phyloP scores from a whole-genome alignment of 1,140 invertebrate species.

The Drosophila lowei region DNA sequence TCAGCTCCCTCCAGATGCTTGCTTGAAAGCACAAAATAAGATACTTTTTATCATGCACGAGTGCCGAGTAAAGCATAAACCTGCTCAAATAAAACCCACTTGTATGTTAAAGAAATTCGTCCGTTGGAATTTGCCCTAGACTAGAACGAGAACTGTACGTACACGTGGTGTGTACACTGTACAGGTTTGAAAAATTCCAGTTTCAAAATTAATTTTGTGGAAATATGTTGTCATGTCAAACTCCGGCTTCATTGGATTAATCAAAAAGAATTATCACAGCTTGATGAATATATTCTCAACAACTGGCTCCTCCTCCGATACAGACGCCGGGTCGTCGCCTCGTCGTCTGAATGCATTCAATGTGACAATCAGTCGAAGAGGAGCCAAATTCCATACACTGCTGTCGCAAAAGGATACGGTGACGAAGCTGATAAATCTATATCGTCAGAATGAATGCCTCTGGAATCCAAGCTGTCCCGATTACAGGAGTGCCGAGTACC shows the following conservation, averaged over 20 bases:
- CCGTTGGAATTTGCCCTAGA: not conserved
- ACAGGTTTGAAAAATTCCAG: not conserved
- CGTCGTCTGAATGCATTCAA: constrained; percentile 11
- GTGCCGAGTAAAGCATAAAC: not conserved
- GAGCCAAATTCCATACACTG: not conserved
- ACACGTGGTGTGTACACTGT: not conserved
- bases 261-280: constrained; percentile 13
- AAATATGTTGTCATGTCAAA: constrained; percentile 6
- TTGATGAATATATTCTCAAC: not conserved
- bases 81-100: not conserved
- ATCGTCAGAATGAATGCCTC: constrained; percentile 18
- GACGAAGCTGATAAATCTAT: constrained; percentile 1
- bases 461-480: constrained; percentile 22
- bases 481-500: constrained; percentile 7
- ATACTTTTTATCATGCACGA: constrained; percentile 13
- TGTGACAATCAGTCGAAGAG: constrained; percentile 1
- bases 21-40: constrained; percentile 14
- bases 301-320: not conserved
- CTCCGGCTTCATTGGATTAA: constrained; percentile 6
- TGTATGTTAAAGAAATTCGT: constrained; percentile 5
- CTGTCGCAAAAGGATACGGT: constrained; percentile 12
- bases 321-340: not conserved
- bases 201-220: not conserved
- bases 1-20: not conserved
- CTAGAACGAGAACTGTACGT: not conserved